Evolutionary conservation across 37 sponge, comb jelly and placozoan genomes (phyloP).

Genomic region (Halichondria panicea): DNA sequence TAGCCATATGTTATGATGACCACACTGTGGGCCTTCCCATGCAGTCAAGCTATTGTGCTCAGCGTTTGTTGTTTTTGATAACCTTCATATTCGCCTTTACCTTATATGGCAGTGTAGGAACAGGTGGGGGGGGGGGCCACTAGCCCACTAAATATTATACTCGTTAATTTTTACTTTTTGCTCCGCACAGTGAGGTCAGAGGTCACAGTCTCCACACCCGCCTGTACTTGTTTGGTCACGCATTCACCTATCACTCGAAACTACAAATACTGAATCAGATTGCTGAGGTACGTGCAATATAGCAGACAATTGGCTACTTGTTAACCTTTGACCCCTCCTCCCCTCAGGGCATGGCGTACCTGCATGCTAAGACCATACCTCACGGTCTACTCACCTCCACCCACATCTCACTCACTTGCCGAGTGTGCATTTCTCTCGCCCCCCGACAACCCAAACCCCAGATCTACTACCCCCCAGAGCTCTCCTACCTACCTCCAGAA

Average conservation of each 20-base stretch:
- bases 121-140: too few species aligned
- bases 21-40: too few species aligned
- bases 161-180: background rate
- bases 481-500: constrained; percentile 58
- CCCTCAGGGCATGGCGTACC: constrained; percentile 70
- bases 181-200: constrained; percentile 38
- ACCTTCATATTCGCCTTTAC: too few species aligned
- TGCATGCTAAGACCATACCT: constrained; percentile 49
- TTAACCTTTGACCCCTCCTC: background rate
- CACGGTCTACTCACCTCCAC: constrained; percentile 51
- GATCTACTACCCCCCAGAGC: background rate
- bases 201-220: constrained; percentile 41
- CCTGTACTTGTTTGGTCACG: constrained; percentile 41
- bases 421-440: constrained; percentile 36
- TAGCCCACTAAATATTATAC: too few species aligned
- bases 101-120: too few species aligned
- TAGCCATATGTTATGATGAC: too few species aligned
- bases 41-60: too few species aligned
- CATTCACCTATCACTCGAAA: constrained; percentile 39
- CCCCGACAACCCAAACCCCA: constrained; percentile 13
- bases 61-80: too few species aligned
- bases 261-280: constrained; percentile 61
- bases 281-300: constrained; percentile 33
- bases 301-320: background rate
- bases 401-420: constrained; percentile 44